Percentiles rank a stretch among this genome's conserved stretches.
These are phyloP conservation scores for Cercopithecus mitis DNA, from an alignment of 2,797 vertebrate genomes.

Conservation along the genomic window DNA sequence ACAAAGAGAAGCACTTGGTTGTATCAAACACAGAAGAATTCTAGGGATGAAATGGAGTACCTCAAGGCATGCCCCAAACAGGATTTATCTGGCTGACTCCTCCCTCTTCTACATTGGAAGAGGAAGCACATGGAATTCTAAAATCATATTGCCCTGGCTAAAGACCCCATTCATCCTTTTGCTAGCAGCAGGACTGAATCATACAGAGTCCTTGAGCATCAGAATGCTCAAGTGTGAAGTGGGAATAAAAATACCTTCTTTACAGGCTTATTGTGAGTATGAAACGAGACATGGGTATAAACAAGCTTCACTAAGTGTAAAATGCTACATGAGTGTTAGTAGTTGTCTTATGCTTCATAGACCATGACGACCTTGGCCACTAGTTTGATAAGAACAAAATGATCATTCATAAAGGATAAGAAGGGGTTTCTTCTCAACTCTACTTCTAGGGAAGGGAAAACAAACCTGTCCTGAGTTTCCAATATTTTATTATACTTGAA, in stretches of 20 bases:
- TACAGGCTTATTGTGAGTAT: not conserved
- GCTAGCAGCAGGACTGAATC: not conserved
- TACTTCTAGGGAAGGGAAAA: not conserved
- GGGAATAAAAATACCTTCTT: not conserved
- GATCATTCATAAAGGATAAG: not conserved
- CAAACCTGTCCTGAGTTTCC: not conserved
- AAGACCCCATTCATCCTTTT: not conserved
- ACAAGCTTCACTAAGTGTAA: not conserved
- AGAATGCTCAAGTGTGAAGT: not conserved
- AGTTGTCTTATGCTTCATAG: not conserved
- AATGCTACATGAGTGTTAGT: not conserved
- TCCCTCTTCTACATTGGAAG: not conserved
- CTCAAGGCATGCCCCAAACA: not conserved
- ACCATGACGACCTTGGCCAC: not conserved
- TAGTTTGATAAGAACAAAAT: not conserved
- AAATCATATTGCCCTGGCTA: not conserved
- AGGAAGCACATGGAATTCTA: not conserved
- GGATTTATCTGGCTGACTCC: not conserved
- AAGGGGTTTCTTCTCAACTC: not conserved
- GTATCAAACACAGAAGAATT: not conserved
- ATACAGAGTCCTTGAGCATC: not conserved
- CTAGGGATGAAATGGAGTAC: not conserved
- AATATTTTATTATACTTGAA: slow-evolving; percentile 32
- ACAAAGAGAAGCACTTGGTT: not conserved
- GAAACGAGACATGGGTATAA: not conserved